phyloP scores from a whole-genome alignment of 2,113 vertebrate genomes.

The Onychostoma macrolepis region DNA sequence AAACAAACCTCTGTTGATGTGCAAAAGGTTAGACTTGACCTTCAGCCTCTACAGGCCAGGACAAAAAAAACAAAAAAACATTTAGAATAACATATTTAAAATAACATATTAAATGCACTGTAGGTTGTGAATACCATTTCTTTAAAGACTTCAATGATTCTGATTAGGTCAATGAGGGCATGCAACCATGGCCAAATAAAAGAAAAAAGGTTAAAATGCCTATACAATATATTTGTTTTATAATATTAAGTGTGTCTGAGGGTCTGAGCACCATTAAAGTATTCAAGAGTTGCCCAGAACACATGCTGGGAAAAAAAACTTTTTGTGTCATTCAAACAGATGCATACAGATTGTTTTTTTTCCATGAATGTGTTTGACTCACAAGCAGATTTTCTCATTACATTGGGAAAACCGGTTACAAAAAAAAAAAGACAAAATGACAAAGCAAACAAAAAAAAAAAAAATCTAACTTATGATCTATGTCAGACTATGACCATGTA shows the following conservation, averaged over 20 bases:
- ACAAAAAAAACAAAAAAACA: background rate
- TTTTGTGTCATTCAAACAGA: background rate
- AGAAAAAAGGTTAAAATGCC: too few species aligned
- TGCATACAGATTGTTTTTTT: background rate
- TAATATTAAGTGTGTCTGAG: background rate
- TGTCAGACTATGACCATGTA: background rate
- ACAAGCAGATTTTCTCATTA: background rate
- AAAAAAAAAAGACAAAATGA: background rate
- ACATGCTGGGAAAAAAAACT: background rate
- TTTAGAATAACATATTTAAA: background rate
- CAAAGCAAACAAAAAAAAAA: background rate
- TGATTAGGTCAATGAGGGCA: too few species aligned
- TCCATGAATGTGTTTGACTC: background rate
- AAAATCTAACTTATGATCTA: too few species aligned
- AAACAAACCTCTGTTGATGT: background rate
- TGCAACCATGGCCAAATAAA: too few species aligned
- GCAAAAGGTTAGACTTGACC: background rate
- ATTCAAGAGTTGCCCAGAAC: background rate
- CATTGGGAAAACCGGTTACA: background rate
- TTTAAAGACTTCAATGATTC: background rate
- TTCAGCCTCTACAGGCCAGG: background rate
- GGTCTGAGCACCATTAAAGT: background rate
- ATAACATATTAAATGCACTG: background rate
- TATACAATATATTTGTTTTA: background rate
- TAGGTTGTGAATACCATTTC: background rate